Percentiles rank a stretch among this genome's conserved stretches.
phyloP scores from a whole-genome alignment of 2,113 vertebrate species.

The Lycaon pictus region DNA sequence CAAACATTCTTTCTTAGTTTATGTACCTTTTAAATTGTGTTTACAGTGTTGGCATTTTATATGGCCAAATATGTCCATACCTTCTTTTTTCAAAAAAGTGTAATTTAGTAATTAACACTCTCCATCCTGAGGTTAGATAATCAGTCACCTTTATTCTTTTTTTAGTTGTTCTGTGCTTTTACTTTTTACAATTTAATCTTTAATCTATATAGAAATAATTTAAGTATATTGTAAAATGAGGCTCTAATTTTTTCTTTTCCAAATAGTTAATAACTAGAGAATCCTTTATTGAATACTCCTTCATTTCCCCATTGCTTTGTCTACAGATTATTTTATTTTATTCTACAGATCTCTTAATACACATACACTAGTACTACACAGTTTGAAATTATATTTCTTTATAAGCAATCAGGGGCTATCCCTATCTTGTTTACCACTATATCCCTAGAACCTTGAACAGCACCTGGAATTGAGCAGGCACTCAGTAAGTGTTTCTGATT shows the following conservation, averaged over 20 bases:
- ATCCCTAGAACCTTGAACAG: slow-evolving; percentile 9
- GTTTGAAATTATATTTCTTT: slow-evolving; percentile 50
- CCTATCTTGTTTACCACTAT: not conserved
- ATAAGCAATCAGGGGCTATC: not conserved
- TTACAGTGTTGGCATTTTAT: slow-evolving; percentile 33
- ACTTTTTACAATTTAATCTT: slow-evolving; percentile 50
- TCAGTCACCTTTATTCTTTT: slow-evolving; percentile 57
- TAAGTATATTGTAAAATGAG: slow-evolving; percentile 45
- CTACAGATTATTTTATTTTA: slow-evolving; percentile 22
- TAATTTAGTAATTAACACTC: slow-evolving; percentile 50
- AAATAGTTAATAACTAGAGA: slow-evolving; percentile 54
- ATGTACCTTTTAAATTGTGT: slow-evolving; percentile 32
- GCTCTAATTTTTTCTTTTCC: slow-evolving; percentile 55
- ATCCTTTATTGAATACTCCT: slow-evolving; percentile 54
- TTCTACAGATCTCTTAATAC: not conserved
- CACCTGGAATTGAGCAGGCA: slow-evolving; percentile 21
- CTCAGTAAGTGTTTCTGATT: slow-evolving; percentile 3
- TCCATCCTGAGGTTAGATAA: slow-evolving; percentile 41
- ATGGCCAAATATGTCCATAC: not conserved
- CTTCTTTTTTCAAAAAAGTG: not conserved
- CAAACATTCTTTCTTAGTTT: slow-evolving; percentile 44
- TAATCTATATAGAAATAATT: slow-evolving; percentile 34
- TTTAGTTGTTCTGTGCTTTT: slow-evolving; percentile 59
- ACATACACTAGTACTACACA: not conserved
- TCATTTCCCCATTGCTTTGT: slow-evolving; percentile 46